phyloP scores from a whole-genome alignment of 2,113 vertebrate genomes.

The Spermophilus dauricus region DNA sequence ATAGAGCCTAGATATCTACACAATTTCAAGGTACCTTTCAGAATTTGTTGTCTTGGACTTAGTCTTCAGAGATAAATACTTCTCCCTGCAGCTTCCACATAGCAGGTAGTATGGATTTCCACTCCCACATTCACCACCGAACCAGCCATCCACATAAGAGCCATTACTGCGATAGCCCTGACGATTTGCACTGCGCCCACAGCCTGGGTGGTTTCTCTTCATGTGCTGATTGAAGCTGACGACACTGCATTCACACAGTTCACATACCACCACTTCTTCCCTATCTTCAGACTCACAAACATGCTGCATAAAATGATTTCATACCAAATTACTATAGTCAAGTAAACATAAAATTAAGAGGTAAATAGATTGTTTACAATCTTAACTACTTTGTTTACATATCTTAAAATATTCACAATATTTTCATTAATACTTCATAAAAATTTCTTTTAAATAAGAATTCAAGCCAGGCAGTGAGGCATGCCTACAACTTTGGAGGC shows the following conservation, averaged over 20 bases:
- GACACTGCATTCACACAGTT: slow-evolving; percentile 96
- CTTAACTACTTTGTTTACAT: slow-evolving; percentile 27
- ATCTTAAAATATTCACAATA: slow-evolving; percentile 1
- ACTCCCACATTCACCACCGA: slow-evolving; percentile 97
- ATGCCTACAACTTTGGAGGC: too few relatives aligned
- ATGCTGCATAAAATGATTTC: slow-evolving; percentile 89
- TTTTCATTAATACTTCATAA: slow-evolving; percentile 60
- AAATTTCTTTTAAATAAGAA: slow-evolving; percentile 59
- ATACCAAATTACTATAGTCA: slow-evolving; percentile 67
- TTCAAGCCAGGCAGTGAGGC: not conserved
- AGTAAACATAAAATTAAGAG: slow-evolving; percentile 25
- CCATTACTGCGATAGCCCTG: slow-evolving; percentile 99
- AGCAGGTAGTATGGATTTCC: slow-evolving; percentile 98
- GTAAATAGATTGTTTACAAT: slow-evolving; percentile 15
- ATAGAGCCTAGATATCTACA: not conserved
- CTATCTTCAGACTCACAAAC: slow-evolving; percentile 98
- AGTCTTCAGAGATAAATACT: slow-evolving; percentile 96
- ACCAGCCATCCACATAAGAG: slow-evolving; percentile 99
- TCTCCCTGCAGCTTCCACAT: slow-evolving; percentile 96
- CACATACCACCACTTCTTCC: slow-evolving; percentile 97
- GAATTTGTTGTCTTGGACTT: slow-evolving; percentile 93
- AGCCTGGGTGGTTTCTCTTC: slow-evolving; percentile 98
- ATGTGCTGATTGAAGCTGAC: slow-evolving; percentile 99
- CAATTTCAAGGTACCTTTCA: slow-evolving; percentile 91
- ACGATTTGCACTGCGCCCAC: slow-evolving; percentile 97